Percentiles rank a stretch among this genome's conserved stretches.
These are phyloP conservation scores for Lycopodina hypogea DNA, from an alignment of 37 sponge, comb jelly and placozoan genomes.

Conservation along the genomic window DNA sequence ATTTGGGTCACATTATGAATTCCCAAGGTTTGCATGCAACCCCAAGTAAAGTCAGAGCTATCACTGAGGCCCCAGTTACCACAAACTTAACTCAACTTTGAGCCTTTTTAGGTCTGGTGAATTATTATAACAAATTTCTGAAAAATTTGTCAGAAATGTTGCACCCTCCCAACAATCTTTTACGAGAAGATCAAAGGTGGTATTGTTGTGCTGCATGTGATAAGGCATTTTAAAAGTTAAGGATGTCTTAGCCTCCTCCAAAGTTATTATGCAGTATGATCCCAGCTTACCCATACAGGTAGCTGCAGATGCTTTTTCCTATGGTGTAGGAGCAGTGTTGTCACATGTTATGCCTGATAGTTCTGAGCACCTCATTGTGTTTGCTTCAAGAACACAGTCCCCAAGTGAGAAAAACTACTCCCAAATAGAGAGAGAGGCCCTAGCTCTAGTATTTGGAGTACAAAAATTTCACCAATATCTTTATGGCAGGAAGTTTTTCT, in stretches of 20 bases:
- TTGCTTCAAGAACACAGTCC: background rate
- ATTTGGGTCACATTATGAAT: too few relatives aligned
- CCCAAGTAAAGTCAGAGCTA: too few relatives aligned
- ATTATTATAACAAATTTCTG: too few relatives aligned
- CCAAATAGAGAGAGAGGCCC: background rate
- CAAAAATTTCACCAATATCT: background rate
- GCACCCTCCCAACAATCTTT: too few relatives aligned
- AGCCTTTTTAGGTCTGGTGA: too few relatives aligned
- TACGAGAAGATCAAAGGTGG: too few relatives aligned
- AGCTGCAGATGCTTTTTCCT: background rate
- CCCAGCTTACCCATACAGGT: background rate
- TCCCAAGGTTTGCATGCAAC: too few relatives aligned
- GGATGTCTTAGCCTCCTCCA: background rate
- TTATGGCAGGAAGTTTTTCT: background rate
- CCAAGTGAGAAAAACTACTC: conserved; percentile 2
- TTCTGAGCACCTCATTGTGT: background rate
- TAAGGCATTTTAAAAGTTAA: too few relatives aligned
- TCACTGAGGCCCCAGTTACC: too few relatives aligned
- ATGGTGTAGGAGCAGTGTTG: background rate
- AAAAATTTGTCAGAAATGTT: too few relatives aligned
- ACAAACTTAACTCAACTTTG: too few relatives aligned
- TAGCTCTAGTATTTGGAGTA: background rate
- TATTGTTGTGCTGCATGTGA: too few relatives aligned
- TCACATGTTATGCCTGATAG: conserved; percentile 8
- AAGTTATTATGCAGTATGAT: background rate